Base-by-base conservation (phyloP, 2,888 invertebrate species). In the Tryphoninae sp. region DNA sequence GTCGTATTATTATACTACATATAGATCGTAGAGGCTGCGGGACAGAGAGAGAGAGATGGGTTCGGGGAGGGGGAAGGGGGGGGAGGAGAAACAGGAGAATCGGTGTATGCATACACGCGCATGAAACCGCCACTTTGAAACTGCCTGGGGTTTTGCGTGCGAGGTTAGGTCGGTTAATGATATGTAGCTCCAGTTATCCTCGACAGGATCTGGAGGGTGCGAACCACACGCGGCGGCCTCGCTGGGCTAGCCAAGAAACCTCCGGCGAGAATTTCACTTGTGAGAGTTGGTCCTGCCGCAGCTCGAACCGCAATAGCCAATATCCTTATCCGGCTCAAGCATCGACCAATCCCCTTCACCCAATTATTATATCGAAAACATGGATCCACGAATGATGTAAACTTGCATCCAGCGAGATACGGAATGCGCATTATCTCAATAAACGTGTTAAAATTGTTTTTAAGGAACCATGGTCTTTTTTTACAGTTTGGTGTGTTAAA, bases 61-160 rank as follows among this genome's bases (percentile, higher is more conserved):
- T n/a, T n/a, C n/a, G 0, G 4, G 1, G 4, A 4, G 4, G 1
- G 4, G 1, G 26, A 0, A 22, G 11, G 40, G 49, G 11, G 65
- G 49, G 9, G 49, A n/a, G 8, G 53, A 53, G n/a, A 53, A 16
- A 33, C 7, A 1, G 7, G n/a, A 16, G 62, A n/a, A 55, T n/a
- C n/a, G 2, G 16, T 16, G 16, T 4, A 40, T 22, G 78, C 78
- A 83, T 80, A 82, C 82, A 78, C 84, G 85, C 86, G 87, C 85
- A 87, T 86, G 88, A 88, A 90, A 88, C 87, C 86, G 81, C 88
- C 85, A 88, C 86, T 89, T 89, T 86, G 86, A 74, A 89, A 89
- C 86, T 88, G 84, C 84, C 83, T 80, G 62, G 76, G 49, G 77
- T 73, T 78, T 69, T 75, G 73, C 81, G 65, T 71, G 77, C 69